Base-by-base conservation (phyloP, 2,113 vertebrate species). In the Cyanistes caeruleus region DNA sequence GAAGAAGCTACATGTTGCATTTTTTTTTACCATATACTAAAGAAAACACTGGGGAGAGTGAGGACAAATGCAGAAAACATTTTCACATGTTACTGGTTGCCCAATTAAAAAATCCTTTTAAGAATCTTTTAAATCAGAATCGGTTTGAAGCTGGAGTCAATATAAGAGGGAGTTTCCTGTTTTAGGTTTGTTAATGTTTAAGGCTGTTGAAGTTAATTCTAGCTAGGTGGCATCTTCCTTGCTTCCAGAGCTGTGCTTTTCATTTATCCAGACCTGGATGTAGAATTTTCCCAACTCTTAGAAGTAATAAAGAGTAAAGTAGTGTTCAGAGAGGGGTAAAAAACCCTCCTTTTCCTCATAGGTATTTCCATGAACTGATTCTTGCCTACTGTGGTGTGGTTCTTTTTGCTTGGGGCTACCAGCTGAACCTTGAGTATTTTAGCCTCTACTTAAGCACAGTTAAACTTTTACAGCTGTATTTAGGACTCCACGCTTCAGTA, bases 401-500 rank as follows among this genome's bases (percentile, higher is more conserved):
- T 78, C 49, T 60, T 58, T 56, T 64, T 0, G 1, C 17, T 7
- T 18, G 48, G 28, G 52, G 68, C 39, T 67, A 0, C 48, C 31
- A 11, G 60, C 52, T 53, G 52, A 91, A 51, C 55, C 23, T 8
- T 11, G 9, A 25, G 30, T 84, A 21, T 62, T 86, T 28, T 3
- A 48, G 58, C 24, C 35, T 56, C 24, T 52, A 1, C 22, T 48
- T 79, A 15, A 44, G 75, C 31, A 23, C 53, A 60, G 82, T 79
- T 70, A 83, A 93, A 69, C 83, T 81, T 92, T 49, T 52, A 37
- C 89, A 84, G 84, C 95, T 87, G 60, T 35, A 4, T 53, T 72
- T 70, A 48, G 0, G 2, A 39, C 48, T 72, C 63, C 2, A 18
- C 0, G 6, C 46, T n/a, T 70, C 83, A 73, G 80, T 41, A 72